Conservation (phyloP, 1,140 invertebrate species). For the Conopomorpha cramerella region DNA sequence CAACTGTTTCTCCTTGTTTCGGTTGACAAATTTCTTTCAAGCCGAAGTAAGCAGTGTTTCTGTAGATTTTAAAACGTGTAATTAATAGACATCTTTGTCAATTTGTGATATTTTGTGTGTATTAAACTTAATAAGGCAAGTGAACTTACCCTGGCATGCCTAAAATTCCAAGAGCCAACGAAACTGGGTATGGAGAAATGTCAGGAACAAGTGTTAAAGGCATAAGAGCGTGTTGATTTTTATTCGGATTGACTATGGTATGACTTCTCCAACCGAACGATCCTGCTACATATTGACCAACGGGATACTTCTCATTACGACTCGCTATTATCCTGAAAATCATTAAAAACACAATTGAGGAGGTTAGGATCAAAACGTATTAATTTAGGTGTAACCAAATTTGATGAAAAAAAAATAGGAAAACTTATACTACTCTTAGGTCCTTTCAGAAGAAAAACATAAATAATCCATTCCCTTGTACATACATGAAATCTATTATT, state of each 20-base stretch:
- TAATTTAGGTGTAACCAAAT: no score
- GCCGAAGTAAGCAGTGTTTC: slow-evolving; percentile 70
- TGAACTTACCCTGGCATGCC: slow-evolving; percentile 68
- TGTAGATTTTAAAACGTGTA: no score
- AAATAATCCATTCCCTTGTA: no score
- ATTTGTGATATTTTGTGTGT: no score
- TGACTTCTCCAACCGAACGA: slow-evolving; percentile 67
- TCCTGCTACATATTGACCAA: slow-evolving; percentile 63
- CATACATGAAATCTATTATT: no score
- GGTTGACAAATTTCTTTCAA: slow-evolving; percentile 63
- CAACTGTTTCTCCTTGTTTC: slow-evolving; percentile 63
- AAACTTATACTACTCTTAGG: no score
- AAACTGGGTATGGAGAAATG: slow-evolving; percentile 59
- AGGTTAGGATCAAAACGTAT: no score
- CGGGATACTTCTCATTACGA: slow-evolving; percentile 64
- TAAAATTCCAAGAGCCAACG: slow-evolving; percentile 63
- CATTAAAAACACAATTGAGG: slow-evolving; percentile 39
- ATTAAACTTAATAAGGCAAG: no score
- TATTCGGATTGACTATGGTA: slow-evolving; percentile 40
- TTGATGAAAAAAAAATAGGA: no score
- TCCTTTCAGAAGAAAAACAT: no score
- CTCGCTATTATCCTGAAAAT: slow-evolving; percentile 67
- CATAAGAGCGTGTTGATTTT: slow-evolving; percentile 25
- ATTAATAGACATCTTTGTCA: no score
- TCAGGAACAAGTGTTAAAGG: slow-evolving; percentile 56